phyloP scores from a whole-genome alignment of 2,113 vertebrate species.

The Cyanoliseus patagonus region DNA sequence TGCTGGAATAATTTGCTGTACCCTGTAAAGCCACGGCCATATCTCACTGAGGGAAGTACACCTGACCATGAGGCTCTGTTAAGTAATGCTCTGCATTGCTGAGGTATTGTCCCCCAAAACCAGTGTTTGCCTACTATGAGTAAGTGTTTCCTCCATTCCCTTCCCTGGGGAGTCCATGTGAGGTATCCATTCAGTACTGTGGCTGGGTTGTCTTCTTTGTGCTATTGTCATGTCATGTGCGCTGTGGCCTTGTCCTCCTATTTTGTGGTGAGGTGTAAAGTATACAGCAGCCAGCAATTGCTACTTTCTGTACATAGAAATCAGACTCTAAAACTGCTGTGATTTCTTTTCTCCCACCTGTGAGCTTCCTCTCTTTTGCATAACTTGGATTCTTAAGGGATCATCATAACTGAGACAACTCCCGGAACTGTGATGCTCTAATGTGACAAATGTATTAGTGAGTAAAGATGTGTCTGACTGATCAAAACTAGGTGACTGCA shows the following conservation, averaged over 20 bases:
- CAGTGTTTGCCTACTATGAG: neutral
- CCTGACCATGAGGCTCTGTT: neutral
- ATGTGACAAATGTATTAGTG: neutral
- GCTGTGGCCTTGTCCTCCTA: neutral
- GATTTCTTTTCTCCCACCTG: neutral
- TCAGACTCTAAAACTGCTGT: neutral
- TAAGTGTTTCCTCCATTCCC: neutral
- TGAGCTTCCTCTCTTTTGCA: neutral
- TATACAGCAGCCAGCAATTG: neutral
- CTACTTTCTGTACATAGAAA: neutral
- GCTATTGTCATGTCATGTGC: rapidly evolving
- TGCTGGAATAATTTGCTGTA: neutral
- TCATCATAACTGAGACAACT: neutral
- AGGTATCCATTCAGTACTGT: neutral
- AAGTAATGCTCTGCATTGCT: neutral
- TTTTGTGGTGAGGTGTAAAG: constrained; percentile 34
- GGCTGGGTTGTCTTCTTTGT: neutral
- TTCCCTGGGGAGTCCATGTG: neutral
- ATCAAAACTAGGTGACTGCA: neutral
- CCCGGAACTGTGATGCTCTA: rapidly evolving
- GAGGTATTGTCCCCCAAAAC: neutral
- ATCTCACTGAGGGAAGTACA: neutral
- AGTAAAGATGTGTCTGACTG: neutral
- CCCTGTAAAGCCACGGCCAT: neutral
- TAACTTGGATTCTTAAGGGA: neutral